Evolutionary conservation across 2,113 vertebrate species (phyloP), one percentile per base, ranked within the genome.

Genomic region (Cyphomyrus discorhynchus): DNA sequence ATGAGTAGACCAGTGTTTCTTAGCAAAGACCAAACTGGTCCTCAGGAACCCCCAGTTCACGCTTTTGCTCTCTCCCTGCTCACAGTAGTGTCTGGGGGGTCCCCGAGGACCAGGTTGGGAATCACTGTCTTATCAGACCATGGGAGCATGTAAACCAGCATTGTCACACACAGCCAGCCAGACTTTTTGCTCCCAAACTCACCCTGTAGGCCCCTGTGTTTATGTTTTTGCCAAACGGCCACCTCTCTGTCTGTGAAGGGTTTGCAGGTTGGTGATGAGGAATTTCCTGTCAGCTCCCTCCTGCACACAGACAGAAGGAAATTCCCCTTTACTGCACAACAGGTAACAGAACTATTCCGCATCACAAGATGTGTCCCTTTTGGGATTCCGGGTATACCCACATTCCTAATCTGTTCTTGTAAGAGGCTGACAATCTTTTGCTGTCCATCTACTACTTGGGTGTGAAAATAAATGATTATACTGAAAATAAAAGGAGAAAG

Each of bases 391-490:
- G 31, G 9, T 11, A 13, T 27, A 82, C 96, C 92, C 92, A 99
- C 98, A 0, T 99, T 97, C 91, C 92, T 87, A n/a, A 99, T 98
- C 93, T 98, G 97, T 88, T 97, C 97, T 94, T 96, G 95, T 53
- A 99, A 95, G 66, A 98, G 94, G 62, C 2, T 27, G 90, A 99
- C 98, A 91, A 99, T 95, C 94, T 95, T 97, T 90, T 92, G 95
- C 89, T 96, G 97, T 52, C 97, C 98, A 50, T 96, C 96, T 13
- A 99, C 96, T 93, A 99, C 96, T 93, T 99, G 97, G 91, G 96
- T 96, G 92, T 97, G 96, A 94, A 98, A 96, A 94, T 99, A 99
- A 95, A 97, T 97, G 56, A 96, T 89, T 0, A 96, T 96, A 91
- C 98, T 98, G 94, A 86, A 89, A 90, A 91, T 45, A 89, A 45